A percentile compares a stretch with the other conserved stretches of the same genome.
phyloP scores from a whole-genome alignment of 1,140 invertebrate genomes.

The Solenopsis invicta region DNA sequence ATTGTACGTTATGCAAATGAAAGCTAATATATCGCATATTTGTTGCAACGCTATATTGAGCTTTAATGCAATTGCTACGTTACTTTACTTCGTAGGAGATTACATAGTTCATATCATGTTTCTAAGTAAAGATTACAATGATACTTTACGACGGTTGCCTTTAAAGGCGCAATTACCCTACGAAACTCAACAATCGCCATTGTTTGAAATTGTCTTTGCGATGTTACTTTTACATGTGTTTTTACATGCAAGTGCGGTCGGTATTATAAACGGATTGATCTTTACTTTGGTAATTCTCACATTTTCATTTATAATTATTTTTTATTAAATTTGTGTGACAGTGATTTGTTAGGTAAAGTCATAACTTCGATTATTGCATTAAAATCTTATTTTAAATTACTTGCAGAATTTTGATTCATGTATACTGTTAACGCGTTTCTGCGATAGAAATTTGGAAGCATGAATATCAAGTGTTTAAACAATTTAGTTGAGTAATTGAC shows the following conservation, averaged over 20 bases:
- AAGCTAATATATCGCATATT: slow-evolving; percentile 16
- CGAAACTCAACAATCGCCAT: slow-evolving; percentile 19
- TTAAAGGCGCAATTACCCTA: not conserved
- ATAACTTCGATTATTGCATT: not conserved
- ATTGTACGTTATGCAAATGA: not conserved
- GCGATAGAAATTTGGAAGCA: not conserved
- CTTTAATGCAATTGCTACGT: not conserved
- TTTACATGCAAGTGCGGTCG: not conserved
- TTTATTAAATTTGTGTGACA: not conserved
- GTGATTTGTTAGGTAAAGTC: not conserved
- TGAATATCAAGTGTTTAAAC: too few species aligned
- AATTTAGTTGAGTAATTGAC: too few species aligned
- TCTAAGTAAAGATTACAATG: not conserved
- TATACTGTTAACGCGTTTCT: too few species aligned
- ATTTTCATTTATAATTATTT: not conserved
- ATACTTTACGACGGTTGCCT: slow-evolving; percentile 19
- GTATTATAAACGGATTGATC: slow-evolving; percentile 4
- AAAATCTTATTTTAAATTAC: too few species aligned
- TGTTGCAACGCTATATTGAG: slow-evolving; percentile 2
- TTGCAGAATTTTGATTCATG: too few species aligned
- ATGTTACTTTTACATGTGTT: not conserved
- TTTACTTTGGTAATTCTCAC: slow-evolving; percentile 37
- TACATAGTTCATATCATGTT: not conserved
- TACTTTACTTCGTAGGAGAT: not conserved
- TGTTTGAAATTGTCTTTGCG: not conserved